phyloP scores from a whole-genome alignment of 2,888 invertebrate genomes.

The Vanessa cardui region DNA sequence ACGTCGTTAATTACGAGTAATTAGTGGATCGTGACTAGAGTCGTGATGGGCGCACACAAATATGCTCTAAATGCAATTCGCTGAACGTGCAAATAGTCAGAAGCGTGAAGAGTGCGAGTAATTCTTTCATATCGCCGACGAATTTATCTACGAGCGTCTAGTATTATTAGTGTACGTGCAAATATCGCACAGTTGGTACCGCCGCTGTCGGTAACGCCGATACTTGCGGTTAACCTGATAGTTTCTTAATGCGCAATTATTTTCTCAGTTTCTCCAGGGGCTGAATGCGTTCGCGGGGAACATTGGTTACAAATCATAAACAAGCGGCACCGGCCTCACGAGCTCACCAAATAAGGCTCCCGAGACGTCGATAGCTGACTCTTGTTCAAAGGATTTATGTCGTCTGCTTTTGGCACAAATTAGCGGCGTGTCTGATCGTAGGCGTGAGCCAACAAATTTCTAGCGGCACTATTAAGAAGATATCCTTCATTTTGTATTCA shows the following conservation, averaged over 20 bases:
- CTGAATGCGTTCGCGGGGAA: constrained; percentile 39
- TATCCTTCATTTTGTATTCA: constrained; percentile 12
- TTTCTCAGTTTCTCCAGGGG: constrained; percentile 41
- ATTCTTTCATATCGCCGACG: constrained; percentile 38
- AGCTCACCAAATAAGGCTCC: constrained; percentile 69
- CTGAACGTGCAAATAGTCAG: constrained; percentile 30
- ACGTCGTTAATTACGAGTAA: constrained; percentile 75
- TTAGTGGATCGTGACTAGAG: constrained; percentile 70
- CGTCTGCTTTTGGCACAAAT: constrained; percentile 75
- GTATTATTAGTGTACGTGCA: constrained; percentile 37
- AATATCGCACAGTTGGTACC: constrained; percentile 28
- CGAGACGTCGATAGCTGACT: constrained; percentile 64
- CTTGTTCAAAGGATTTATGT: constrained; percentile 75
- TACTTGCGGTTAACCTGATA: constrained; percentile 36
- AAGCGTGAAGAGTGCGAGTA: constrained; percentile 19
- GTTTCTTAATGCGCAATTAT: constrained; percentile 40
- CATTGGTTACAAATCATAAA: constrained; percentile 73
- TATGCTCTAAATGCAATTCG: constrained; percentile 35
- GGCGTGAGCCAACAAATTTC: constrained; percentile 74
- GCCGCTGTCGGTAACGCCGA: constrained; percentile 20
- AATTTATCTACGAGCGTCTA: constrained; percentile 33
- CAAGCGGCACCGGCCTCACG: constrained; percentile 69
- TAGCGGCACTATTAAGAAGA: constrained; percentile 34
- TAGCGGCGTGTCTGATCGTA: constrained; percentile 68
- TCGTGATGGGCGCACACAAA: constrained; percentile 54